phyloP scores from a whole-genome alignment of 2,113 vertebrate genomes.

The Hippocampus mohnikei region DNA sequence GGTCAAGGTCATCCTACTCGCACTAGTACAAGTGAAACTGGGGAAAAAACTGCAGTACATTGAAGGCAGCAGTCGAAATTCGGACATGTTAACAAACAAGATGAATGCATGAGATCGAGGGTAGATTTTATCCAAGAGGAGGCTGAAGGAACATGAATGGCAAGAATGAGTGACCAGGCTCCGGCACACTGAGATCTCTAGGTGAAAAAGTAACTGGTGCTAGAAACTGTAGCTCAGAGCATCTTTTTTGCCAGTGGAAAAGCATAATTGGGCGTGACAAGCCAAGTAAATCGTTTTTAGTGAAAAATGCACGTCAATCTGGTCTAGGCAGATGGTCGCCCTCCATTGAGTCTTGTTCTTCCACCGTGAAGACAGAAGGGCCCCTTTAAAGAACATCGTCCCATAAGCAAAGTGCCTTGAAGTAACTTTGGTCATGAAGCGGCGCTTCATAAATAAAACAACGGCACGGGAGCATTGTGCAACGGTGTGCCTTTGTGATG shows the following conservation, averaged over 20 bases:
- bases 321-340: too few species aligned
- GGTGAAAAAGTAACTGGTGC: too few species aligned
- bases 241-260: not conserved
- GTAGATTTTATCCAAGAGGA: not conserved
- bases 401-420: not conserved
- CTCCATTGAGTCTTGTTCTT: too few species aligned
- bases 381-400: not conserved
- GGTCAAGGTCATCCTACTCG: too few species aligned
- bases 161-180: not conserved
- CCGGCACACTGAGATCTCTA: too few species aligned
- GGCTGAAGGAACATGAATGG: not conserved
- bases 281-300: not conserved
- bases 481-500: slow-evolving; percentile 39
- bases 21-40: too few species aligned
- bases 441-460: not conserved
- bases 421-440: not conserved
- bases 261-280: not conserved
- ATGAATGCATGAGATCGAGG: not conserved
- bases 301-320: too few species aligned
- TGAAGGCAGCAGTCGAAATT: not conserved
- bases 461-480: not conserved
- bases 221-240: not conserved
- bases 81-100: not conserved
- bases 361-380: too few species aligned
- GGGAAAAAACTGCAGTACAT: not conserved